Conservation (phyloP, 2,888 invertebrate genomes). For the Drosophila picticornis region DNA sequence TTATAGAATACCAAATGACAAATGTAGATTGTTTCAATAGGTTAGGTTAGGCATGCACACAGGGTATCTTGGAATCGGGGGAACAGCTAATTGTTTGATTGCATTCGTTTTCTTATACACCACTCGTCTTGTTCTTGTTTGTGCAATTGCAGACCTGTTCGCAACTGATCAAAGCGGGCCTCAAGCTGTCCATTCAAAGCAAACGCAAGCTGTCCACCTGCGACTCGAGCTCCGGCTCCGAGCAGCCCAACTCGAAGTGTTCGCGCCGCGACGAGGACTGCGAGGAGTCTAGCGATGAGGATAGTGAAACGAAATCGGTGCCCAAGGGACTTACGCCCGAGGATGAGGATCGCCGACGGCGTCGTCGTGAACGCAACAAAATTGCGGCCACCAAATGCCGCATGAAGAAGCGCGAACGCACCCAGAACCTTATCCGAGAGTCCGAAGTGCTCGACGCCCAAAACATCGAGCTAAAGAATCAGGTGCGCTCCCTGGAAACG, state of each 20-base stretch:
- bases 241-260: constrained; percentile 85
- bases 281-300: constrained; percentile 86
- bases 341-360: constrained; percentile 94
- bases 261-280: constrained; percentile 84
- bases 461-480: constrained; percentile 93
- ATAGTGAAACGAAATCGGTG: constrained; percentile 86
- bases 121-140: constrained; percentile 35
- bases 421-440: constrained; percentile 93
- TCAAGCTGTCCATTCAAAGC: constrained; percentile 95
- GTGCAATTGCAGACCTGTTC: constrained; percentile 90
- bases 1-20: no score
- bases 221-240: constrained; percentile 86
- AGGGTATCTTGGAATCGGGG: neutral
- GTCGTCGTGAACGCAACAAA: constrained; percentile 96
- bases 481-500: constrained; percentile 92
- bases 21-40: neutral
- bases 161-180: constrained; percentile 95
- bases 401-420: constrained; percentile 96
- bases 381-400: constrained; percentile 97
- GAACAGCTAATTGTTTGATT: neutral
- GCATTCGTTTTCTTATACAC: neutral
- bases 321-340: constrained; percentile 91
- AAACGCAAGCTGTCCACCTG: constrained; percentile 92
- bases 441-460: constrained; percentile 94
- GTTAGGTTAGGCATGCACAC: neutral